Conservation (phyloP, 2,113 vertebrate genomes). For the Peromyscus californicus region DNA sequence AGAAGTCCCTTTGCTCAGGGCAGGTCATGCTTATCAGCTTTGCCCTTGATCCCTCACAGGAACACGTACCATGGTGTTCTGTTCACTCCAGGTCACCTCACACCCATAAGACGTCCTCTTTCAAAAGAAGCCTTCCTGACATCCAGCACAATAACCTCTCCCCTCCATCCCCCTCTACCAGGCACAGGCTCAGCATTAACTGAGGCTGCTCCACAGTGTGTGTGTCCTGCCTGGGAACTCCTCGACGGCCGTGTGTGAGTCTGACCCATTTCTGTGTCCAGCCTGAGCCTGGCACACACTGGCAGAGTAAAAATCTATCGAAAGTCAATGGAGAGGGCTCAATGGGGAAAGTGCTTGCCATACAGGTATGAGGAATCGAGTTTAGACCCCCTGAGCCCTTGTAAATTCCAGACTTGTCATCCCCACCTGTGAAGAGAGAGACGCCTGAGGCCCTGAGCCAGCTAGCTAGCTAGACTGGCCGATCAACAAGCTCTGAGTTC, state of each 20-base stretch:
- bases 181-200: not conserved
- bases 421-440: not conserved
- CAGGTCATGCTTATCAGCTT: not conserved
- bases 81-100: not conserved
- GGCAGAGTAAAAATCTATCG: not conserved
- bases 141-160: not conserved
- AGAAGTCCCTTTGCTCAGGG: not conserved
- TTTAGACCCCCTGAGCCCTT: not conserved
- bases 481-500: not conserved
- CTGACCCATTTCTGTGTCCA: not conserved
- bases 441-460: not conserved
- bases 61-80: not conserved
- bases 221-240: not conserved
- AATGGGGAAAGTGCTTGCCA: not conserved
- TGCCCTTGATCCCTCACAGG: not conserved
- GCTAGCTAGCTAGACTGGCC: not conserved
- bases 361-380: not conserved
- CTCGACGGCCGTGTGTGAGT: not conserved
- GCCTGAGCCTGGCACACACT: not conserved
- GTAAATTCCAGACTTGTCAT: not conserved
- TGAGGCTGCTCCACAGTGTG: rapidly evolving
- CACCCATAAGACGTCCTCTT: not conserved
- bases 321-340: not conserved
- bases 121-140: not conserved
- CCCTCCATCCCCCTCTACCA: too few relatives aligned